A percentile compares a stretch with the other conserved stretches of the same genome.
Evolutionary conservation across 1,140 invertebrate species (phyloP).

Genomic region (Rhagoletis zephyria): DNA sequence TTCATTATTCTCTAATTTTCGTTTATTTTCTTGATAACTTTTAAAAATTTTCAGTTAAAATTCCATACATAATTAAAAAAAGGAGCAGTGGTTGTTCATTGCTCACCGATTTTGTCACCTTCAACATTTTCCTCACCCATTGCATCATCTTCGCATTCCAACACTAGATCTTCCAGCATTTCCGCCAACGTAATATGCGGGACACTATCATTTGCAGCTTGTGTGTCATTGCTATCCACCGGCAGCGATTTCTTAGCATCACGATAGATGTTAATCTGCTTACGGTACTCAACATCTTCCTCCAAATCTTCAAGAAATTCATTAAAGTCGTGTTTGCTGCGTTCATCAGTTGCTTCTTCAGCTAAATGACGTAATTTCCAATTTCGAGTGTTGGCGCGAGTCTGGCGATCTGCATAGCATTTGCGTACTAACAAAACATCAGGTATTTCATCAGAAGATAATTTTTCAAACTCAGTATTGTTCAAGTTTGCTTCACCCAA

Average conservation of each 20-base stretch:
- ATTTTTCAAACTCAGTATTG: slow-evolving; percentile 88
- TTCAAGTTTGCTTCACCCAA: slow-evolving; percentile 92
- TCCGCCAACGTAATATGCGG: slow-evolving; percentile 94
- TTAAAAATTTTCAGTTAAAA: slow-evolving; percentile 16
- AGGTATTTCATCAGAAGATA: slow-evolving; percentile 82
- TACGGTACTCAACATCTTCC: slow-evolving; percentile 90
- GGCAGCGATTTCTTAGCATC: slow-evolving; percentile 79
- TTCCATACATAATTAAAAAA: not conserved
- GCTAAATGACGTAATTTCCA: slow-evolving; percentile 95
- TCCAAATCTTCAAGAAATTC: slow-evolving; percentile 98
- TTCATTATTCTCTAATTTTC: too few relatives aligned
- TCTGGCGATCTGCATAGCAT: slow-evolving; percentile 83
- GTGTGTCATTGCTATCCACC: slow-evolving; percentile 79
- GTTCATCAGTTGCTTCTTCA: slow-evolving; percentile 79
- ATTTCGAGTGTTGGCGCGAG: slow-evolving; percentile 82
- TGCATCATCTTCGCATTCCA: slow-evolving; percentile 80
- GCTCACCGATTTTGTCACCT: not conserved
- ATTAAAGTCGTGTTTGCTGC: slow-evolving; percentile 85
- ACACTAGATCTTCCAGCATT: slow-evolving; percentile 95
- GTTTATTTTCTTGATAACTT: not conserved
- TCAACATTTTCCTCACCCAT: slow-evolving; percentile 74
- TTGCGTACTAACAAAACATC: slow-evolving; percentile 97
- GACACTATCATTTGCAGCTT: slow-evolving; percentile 77
- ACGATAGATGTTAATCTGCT: slow-evolving; percentile 95
- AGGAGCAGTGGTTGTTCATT: not conserved